Base-by-base conservation (phyloP, 2,888 invertebrate genomes). In the Heliconius hortense region DNA sequence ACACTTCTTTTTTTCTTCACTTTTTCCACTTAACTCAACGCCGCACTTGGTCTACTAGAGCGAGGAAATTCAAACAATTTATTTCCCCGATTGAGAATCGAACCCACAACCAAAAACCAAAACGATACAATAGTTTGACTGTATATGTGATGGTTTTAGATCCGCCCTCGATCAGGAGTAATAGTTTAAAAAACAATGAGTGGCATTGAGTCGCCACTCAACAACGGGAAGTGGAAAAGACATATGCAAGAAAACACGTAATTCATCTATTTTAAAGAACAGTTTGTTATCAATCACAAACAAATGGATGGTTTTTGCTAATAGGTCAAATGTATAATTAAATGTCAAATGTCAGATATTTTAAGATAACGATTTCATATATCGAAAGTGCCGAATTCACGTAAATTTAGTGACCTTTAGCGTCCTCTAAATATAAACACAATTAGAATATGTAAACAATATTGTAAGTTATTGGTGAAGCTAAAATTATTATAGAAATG, bases 371-470 rank as follows among this genome's bases (percentile, higher is more conserved):
- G 7, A 39, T 66, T 64, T 64, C 39, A 35, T 35, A 39, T 11
- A 39, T 35, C n/a, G 68, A 69, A 15, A 48, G 3, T 53, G n/a
- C 28, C 11, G 15, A 21, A 43, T 62, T 60, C n/a, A 26, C 43
- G 39, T 43, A 26, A 66, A 24, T 39, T 39, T 24, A 39, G 18
- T 60, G 26, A 71, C 71, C 71, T 71, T 62, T 26, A 28, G 13
- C 62, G 28, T 60, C 71, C 60, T 60, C 43, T 43, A 71, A 43
- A 24, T 26, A 62, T 62, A 71, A 26, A 71, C 39, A 71, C 26
- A 62, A 60, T 39, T 39, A 43, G 24, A 71, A 11, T 71, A 71
- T 43, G 60, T 62, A 71, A 71, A 71, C 60, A 26, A 60, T 31
- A 71, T 21, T 5, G 60, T 60, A 24, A 71, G 60, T 62, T 60